A percentile compares a stretch with the other conserved stretches of the same genome.
phyloP scores from a whole-genome alignment of 2,888 invertebrate species.

The Priocnemis perturbator region DNA sequence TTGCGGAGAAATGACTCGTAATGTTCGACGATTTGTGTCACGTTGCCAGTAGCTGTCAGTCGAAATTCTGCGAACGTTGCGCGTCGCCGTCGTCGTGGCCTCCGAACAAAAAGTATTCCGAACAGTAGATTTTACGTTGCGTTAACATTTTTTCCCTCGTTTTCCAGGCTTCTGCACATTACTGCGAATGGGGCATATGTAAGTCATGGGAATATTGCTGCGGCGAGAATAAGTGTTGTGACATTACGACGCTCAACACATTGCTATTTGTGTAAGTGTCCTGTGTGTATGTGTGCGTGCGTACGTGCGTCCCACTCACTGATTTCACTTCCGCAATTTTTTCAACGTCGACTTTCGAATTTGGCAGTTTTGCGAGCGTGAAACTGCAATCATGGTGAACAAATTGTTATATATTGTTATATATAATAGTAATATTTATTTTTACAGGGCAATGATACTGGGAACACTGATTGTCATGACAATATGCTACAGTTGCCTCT shows the following conservation, averaged over 20 bases:
- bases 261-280: slow-evolving; percentile 50
- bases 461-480: slow-evolving; percentile 34
- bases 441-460: slow-evolving; percentile 33
- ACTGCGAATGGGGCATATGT: slow-evolving; percentile 60
- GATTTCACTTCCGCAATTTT: background rate
- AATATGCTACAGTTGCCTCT: slow-evolving; percentile 37
- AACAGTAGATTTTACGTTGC: no score
- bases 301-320: no score
- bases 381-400: background rate
- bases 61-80: no score
- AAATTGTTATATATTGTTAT: background rate
- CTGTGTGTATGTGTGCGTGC: no score
- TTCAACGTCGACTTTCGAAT: background rate
- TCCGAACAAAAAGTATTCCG: no score
- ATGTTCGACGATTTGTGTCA: no score
- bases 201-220: slow-evolving; percentile 55
- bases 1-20: no score
- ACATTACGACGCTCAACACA: slow-evolving; percentile 29
- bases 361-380: background rate
- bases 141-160: background rate
- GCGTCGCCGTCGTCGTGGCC: no score
- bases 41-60: no score
- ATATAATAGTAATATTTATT: slow-evolving; percentile 2
- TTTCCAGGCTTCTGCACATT: slow-evolving; percentile 44
- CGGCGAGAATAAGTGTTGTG: slow-evolving; percentile 58